Base-by-base conservation (phyloP, 2,113 vertebrate species). In the Cromileptes altivelis region DNA sequence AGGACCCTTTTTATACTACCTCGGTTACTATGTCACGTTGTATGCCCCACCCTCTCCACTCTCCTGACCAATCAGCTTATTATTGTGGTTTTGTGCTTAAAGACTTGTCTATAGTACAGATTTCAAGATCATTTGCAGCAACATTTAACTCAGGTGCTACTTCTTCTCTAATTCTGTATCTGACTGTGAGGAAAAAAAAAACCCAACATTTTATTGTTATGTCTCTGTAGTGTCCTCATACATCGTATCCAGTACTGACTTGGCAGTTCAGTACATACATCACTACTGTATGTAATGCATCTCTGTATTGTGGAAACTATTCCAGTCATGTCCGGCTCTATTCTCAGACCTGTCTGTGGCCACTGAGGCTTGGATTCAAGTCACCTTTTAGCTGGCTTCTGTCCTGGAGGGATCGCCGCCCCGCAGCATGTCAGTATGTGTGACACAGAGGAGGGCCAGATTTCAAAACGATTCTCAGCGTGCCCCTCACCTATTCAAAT, bases 1-100 rank as follows among this genome's bases (percentile, higher is more conserved):
- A n/a, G 18, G 53, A 6, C 74, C 75, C 80, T 90, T 89, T 91
- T 92, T 91, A 91, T 90, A 89, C 75, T 33, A 47, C 70, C 75
- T 81, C 67, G 80, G 75, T 50, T 49, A 40, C 17, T 12, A 55
- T 61, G 70, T 70, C 78, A 79, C 64, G 47, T 63, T 33, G 52
- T 55, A 30, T 3, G 50, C 91, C 55, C 85, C 87, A 0, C 91
- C 87, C 88, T 67, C 60, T 75, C 69, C 12, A 5, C 50, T 45
- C 50, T 84, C 55, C 70, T 65, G 69, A 79, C 94, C 91, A 93
- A 89, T 87, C 75, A 87, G 60, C 25, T 13, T 6, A 40, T 27
- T 52, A 4, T 13, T 64, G 49, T 71, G 12, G 47, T 37, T 78
- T 14, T 75, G 1, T 75, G 4, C 42, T 56, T 62, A 33, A 13